Base-by-base conservation (phyloP, 2,797 vertebrate species). In the Anguilla pacifica region DNA sequence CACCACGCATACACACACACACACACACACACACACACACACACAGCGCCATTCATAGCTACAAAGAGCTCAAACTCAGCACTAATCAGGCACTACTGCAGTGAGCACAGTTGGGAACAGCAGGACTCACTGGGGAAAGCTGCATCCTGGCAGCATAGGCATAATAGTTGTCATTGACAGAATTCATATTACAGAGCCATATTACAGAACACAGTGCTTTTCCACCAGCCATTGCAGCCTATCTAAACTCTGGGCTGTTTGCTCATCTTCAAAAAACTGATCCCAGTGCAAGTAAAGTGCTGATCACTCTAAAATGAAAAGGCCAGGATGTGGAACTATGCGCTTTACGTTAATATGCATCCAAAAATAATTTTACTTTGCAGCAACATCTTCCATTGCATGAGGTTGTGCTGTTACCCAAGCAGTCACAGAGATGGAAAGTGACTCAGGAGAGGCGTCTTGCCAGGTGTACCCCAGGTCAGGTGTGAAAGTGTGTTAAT, bases 121-220 rank as follows among this genome's bases (percentile, higher is more conserved):
- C 70, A 72, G 28, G n/a, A 28, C 70, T 72, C 70, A 72, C 70
- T 10, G 28, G 70, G 28, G 28, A 28, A 35, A 28, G 28, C 10
- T 72, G 28, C 28, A 28, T 31, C 70, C 70, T 28, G 9, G 70
- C 70, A 35, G 70, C 6, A n/a, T 13, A 28, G 11, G 0, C 70
- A 72, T 15, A 6, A 3, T 72, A 35, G 28, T 72, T 72, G 28
- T 77, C 6, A 70, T 70, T 70, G 25, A n/a, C 6, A 77, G 35
- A 19, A 35, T 19, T 77, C 39, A 43, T 77, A 77, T 77, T 77
- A 77, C 74, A 77, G 31, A 17, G 17, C 17, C 79, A 43, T 77
- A 77, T 77, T 77, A 77, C 74, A 77, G 31, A 17, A 15, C 57
- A 43, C 6, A 39, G 83, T 59, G 28, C 55, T 85, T 85, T 85